phyloP scores from a whole-genome alignment of 2,113 vertebrate genomes.

The Siniperca knerii region DNA sequence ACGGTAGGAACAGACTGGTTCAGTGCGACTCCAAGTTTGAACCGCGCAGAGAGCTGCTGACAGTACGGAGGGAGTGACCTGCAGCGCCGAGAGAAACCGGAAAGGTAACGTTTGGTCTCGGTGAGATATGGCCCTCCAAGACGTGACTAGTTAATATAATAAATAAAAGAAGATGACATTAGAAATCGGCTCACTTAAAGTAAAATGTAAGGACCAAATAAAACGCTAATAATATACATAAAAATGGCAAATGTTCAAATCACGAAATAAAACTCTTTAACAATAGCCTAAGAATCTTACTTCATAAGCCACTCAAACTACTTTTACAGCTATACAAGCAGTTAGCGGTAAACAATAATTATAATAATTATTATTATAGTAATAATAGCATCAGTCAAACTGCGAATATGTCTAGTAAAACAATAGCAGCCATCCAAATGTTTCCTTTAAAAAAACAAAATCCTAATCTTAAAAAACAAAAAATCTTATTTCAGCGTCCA shows the following conservation, averaged over 20 bases:
- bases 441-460: background rate
- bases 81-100: slow-evolving; percentile 73
- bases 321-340: background rate
- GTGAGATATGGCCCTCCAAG: slow-evolving; percentile 19
- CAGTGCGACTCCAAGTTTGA: slow-evolving; percentile 40
- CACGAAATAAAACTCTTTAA: background rate
- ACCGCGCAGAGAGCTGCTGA: slow-evolving; percentile 55
- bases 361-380: background rate
- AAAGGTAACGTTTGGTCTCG: slow-evolving; percentile 67
- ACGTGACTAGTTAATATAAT: background rate
- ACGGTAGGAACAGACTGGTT: background rate
- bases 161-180: too few relatives aligned
- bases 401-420: background rate
- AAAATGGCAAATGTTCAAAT: background rate
- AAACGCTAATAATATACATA: background rate
- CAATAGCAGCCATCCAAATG: background rate
- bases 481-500: background rate
- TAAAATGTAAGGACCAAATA: background rate
- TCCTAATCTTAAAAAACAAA: background rate
- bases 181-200: too few relatives aligned
- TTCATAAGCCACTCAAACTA: background rate
- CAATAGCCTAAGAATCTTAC: background rate
- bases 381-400: background rate
- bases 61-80: slow-evolving; percentile 69
- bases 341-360: background rate